Evolutionary conservation across 2,113 vertebrate genomes (phyloP), one percentile per base, ranked within the genome.

Genomic region (Chlorodrepanis virens): DNA sequence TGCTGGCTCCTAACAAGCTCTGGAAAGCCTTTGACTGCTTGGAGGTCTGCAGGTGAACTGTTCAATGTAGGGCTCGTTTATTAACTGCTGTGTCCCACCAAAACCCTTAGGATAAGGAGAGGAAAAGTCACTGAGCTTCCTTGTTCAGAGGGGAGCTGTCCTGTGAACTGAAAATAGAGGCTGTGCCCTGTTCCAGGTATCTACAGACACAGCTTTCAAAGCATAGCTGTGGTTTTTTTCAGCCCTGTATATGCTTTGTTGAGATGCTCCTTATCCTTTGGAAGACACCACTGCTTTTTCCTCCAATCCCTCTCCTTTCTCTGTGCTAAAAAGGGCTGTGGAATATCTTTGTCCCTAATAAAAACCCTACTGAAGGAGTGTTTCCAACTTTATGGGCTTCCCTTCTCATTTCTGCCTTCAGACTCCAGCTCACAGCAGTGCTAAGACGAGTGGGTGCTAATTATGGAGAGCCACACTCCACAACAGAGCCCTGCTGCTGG

Each of bases 401-500:
- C 90, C 72, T 64, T 72, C 82, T 88, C 40, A 44, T 92, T 94
- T 86, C 94, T 86, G 80, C 92, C 56, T 88, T 90, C 93, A 96
- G 90, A 93, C 87, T 50, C 12, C 83, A 74, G 79, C 89, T 95
- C 82, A 6, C 78, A 94, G 70, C 93, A 90, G 68, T 24, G 81
- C 65, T 53, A 53, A 53, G 75, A 94, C 45, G 94, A 97, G 96
- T 94, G 91, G 92, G 94, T 83, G 81, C 83, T 94, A 95, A 97
- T 97, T 97, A 94, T 3, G 42, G 88, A 91, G 90, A 92, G 12
- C 74, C 74, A 68, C 88, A 72, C 77, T 94, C 69, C 0, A 94
- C 90, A 97, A 95, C 95, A 95, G 93, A 96, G 83, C 44, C 84
- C 17, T 75, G 72, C 92, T 95, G 85, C 93, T 92, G 89, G 42